A percentile compares a stretch with the other conserved stretches of the same genome.
Evolutionary conservation across 2,888 invertebrate species (phyloP).

Genomic region (Calameuta pallipes): DNA sequence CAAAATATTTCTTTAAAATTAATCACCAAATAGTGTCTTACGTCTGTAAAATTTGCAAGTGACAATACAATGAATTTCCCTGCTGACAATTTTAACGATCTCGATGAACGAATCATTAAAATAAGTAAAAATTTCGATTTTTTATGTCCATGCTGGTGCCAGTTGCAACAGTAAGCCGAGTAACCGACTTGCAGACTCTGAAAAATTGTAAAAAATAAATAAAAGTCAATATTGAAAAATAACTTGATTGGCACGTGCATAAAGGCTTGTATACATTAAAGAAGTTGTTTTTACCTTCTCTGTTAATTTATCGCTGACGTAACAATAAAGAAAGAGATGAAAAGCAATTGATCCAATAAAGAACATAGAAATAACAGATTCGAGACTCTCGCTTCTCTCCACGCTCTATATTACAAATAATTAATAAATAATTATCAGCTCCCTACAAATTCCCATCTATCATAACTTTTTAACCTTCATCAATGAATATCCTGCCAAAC

Average conservation of each 20-base stretch:
- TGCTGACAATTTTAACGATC: background rate
- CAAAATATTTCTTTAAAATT: background rate
- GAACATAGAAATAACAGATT: background rate
- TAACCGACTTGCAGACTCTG: background rate
- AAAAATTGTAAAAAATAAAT: background rate
- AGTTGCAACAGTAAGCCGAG: background rate
- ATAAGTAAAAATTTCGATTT: background rate
- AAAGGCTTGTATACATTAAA: background rate
- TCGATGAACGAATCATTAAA: slow-evolving; percentile 1
- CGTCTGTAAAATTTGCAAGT: background rate
- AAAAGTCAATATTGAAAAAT: background rate
- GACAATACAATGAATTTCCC: slow-evolving; percentile 1
- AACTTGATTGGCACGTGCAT: background rate
- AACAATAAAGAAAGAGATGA: slow-evolving; percentile 1
- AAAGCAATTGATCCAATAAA: background rate
- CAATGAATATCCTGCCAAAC: background rate
- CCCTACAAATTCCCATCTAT: background rate
- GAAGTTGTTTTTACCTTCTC: background rate
- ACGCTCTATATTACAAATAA: background rate
- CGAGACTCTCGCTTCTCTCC: background rate
- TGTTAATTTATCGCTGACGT: background rate
- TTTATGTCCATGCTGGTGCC: background rate
- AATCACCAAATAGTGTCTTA: background rate
- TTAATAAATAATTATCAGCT: background rate
- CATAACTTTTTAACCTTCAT: background rate